Percentiles rank a stretch among this genome's conserved stretches.
These are phyloP conservation scores for Archips crataeganus DNA, from an alignment of 2,888 invertebrate species.

Conservation along the genomic window DNA sequence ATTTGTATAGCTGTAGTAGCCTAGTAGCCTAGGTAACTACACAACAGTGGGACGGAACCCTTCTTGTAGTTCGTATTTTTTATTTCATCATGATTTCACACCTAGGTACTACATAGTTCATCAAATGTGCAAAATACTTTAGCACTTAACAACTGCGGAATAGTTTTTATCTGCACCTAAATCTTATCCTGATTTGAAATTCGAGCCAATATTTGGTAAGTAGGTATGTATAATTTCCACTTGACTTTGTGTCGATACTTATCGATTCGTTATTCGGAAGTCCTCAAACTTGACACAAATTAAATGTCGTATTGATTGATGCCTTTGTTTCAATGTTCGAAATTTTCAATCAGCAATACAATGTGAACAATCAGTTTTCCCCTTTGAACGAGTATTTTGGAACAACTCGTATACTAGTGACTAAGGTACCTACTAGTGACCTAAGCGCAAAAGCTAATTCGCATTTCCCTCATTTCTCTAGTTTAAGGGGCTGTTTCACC, in stretches of 20 bases:
- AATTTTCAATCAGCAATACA: neutral
- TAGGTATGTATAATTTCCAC: neutral
- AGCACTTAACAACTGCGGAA: neutral
- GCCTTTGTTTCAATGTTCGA: neutral
- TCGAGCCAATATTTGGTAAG: neutral
- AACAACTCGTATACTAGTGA: too few species aligned
- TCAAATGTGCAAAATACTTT: too few species aligned
- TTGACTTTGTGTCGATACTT: neutral
- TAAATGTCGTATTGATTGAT: neutral
- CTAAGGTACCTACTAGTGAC: too few species aligned
- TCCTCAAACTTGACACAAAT: neutral
- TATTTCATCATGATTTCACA: too few species aligned
- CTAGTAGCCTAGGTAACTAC: too few species aligned
- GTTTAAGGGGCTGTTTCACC: too few species aligned
- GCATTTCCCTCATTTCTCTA: neutral
- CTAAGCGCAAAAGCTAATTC: neutral
- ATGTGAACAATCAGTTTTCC: neutral
- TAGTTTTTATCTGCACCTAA: neutral
- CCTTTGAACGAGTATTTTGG: too few species aligned
- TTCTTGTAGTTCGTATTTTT: too few species aligned
- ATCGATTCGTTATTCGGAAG: neutral
- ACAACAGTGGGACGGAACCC: too few species aligned
- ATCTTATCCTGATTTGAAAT: slow-evolving; percentile 15
- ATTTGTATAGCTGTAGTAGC: too few species aligned
- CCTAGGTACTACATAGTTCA: too few species aligned